phyloP scores from a whole-genome alignment of 2,113 vertebrate genomes.

The Notarius quadriscutis region DNA sequence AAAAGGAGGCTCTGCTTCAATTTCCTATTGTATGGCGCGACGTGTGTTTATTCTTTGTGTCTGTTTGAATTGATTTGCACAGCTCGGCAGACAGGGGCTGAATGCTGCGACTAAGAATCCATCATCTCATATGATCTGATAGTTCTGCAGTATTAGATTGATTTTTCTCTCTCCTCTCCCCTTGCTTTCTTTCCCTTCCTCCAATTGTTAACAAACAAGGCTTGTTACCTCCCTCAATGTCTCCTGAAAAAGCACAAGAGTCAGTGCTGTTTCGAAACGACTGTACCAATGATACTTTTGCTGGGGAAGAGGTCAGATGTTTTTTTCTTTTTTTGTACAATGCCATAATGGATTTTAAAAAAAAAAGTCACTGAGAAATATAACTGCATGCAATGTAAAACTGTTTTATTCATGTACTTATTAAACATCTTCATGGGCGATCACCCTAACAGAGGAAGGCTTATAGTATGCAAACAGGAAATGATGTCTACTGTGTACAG shows the following conservation, averaged over 20 bases:
- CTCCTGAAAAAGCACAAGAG: constrained; percentile 61
- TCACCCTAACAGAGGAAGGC: not conserved
- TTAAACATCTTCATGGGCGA: not conserved
- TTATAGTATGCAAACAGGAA: not conserved
- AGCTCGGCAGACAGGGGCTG: constrained; percentile 84
- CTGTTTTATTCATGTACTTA: not conserved
- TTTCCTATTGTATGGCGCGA: constrained; percentile 79
- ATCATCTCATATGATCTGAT: constrained; percentile 96
- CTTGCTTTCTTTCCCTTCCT: constrained; percentile 53
- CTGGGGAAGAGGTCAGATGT: not conserved
- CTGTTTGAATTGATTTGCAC: constrained; percentile 85
- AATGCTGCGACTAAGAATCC: constrained; percentile 86
- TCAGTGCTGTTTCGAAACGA: constrained; percentile 60
- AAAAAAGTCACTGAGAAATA: not conserved
- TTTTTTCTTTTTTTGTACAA: not conserved
- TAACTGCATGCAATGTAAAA: not conserved
- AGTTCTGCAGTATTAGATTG: constrained; percentile 92
- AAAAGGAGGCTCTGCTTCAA: constrained; percentile 75
- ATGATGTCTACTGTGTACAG: not conserved
- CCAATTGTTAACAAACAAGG: constrained; percentile 89
- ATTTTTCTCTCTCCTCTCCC: constrained; percentile 71
- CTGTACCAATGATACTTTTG: constrained; percentile 15
- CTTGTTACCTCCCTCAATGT: constrained; percentile 75
- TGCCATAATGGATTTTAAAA: not conserved
- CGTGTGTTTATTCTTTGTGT: constrained; percentile 83